Evolutionary conservation across 2,888 invertebrate species (phyloP).

Genomic region (Xylota sylvarum): DNA sequence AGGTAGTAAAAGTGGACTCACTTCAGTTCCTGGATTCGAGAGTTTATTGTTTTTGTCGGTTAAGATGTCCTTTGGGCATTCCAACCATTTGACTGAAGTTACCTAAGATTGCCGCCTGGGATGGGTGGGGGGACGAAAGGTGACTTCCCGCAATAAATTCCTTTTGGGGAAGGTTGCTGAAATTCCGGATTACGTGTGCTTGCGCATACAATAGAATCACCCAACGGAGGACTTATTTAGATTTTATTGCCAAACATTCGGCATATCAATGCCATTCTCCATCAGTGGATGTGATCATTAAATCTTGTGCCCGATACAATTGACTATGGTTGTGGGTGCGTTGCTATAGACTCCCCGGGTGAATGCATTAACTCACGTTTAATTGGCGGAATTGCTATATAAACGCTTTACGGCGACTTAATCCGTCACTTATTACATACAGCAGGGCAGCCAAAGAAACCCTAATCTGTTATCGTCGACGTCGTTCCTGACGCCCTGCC

Average conservation of each 20-base stretch:
- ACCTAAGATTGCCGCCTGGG: slow-evolving; percentile 27
- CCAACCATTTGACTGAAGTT: slow-evolving; percentile 32
- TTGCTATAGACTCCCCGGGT: slow-evolving; percentile 9
- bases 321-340: slow-evolving; percentile 27
- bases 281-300: slow-evolving; percentile 65
- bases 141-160: slow-evolving; percentile 55
- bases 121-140: slow-evolving; percentile 8
- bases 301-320: slow-evolving; percentile 68
- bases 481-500: too few relatives aligned
- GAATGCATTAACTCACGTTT: slow-evolving; percentile 68
- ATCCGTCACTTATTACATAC: slow-evolving; percentile 77
- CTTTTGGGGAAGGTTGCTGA: slow-evolving; percentile 45
- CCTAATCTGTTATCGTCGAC: slow-evolving; percentile 53
- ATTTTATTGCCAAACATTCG: slow-evolving; percentile 68
- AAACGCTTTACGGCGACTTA: slow-evolving; percentile 76
- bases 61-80: slow-evolving; percentile 77
- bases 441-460: slow-evolving; percentile 18
- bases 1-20: slow-evolving; percentile 70
- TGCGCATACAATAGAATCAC: slow-evolving; percentile 20
- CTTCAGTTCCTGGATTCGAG: slow-evolving; percentile 63
- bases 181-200: slow-evolving; percentile 45
- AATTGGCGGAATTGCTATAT: slow-evolving; percentile 76
- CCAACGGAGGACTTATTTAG: slow-evolving; percentile 66
- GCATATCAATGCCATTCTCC: slow-evolving; percentile 59
- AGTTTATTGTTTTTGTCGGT: slow-evolving; percentile 74